phyloP scores from a whole-genome alignment of 2,113 vertebrate genomes.

The Cinclus cinclus region DNA sequence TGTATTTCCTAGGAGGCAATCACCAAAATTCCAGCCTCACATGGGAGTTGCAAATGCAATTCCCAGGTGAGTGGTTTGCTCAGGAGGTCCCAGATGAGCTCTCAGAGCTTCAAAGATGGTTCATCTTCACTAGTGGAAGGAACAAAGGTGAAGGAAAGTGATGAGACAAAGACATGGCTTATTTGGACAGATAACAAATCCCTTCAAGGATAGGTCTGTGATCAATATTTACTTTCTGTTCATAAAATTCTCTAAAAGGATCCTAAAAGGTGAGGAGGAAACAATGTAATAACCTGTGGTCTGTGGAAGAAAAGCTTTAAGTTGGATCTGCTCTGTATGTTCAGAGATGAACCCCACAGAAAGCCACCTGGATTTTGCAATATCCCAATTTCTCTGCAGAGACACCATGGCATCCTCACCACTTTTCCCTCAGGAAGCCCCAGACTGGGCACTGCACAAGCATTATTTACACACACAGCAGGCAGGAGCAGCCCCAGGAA shows the following conservation, averaged over 20 bases:
- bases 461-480: rapidly evolving
- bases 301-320: not conserved
- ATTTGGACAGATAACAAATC: not conserved
- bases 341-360: not conserved
- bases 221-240: not conserved
- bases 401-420: rapidly evolving
- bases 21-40: not conserved
- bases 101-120: not conserved
- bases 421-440: not conserved
- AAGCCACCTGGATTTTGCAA: not conserved
- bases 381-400: not conserved
- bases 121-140: not conserved
- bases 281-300: too few relatives aligned
- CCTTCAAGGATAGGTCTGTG: not conserved
- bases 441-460: not conserved
- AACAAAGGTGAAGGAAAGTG: not conserved
- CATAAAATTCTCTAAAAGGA: not conserved
- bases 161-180: not conserved
- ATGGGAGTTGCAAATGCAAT: rapidly evolving
- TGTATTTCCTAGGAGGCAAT: not conserved
- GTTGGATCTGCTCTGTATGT: not conserved
- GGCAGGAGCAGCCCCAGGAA: too few relatives aligned
- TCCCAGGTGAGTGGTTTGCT: not conserved
- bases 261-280: not conserved
- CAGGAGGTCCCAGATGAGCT: not conserved